Evolutionary conservation across 2,113 vertebrate species (phyloP).

Genomic region (Spheniscus mendiculus): DNA sequence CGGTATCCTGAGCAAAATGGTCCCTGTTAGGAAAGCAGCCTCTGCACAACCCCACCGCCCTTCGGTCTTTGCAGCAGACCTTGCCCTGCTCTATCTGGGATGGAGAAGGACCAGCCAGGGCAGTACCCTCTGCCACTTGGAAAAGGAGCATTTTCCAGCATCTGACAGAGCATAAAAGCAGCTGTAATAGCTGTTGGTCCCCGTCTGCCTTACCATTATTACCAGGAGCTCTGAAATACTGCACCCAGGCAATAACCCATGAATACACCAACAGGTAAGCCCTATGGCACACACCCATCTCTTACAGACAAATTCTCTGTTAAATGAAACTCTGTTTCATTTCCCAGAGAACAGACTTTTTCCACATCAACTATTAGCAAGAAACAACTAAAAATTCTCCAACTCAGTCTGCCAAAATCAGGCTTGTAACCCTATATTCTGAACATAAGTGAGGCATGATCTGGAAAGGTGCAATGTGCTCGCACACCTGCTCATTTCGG

Average conservation of each 20-base stretch:
- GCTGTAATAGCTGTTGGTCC: neutral
- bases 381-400: neutral
- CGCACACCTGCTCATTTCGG: accelerated
- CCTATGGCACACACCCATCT: neutral
- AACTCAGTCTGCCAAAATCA: neutral
- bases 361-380: neutral
- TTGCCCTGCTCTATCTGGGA: neutral
- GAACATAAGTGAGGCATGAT: neutral
- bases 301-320: neutral
- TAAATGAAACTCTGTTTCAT: neutral
- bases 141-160: neutral
- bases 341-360: neutral
- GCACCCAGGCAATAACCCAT: neutral
- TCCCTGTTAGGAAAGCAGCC: neutral
- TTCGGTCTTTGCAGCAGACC: neutral
- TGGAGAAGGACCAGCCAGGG: neutral
- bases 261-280: neutral
- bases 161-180: neutral
- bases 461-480: neutral
- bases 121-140: no score
- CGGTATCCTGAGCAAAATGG: neutral
- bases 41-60: neutral
- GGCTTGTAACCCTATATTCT: neutral
- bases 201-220: accelerated
- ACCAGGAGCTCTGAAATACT: neutral